A percentile compares a stretch with the other conserved stretches of the same genome.
These are phyloP conservation scores for Galeopsomyia nigrocyanea DNA, from an alignment of 2,888 invertebrate species.

Conservation along the genomic window DNA sequence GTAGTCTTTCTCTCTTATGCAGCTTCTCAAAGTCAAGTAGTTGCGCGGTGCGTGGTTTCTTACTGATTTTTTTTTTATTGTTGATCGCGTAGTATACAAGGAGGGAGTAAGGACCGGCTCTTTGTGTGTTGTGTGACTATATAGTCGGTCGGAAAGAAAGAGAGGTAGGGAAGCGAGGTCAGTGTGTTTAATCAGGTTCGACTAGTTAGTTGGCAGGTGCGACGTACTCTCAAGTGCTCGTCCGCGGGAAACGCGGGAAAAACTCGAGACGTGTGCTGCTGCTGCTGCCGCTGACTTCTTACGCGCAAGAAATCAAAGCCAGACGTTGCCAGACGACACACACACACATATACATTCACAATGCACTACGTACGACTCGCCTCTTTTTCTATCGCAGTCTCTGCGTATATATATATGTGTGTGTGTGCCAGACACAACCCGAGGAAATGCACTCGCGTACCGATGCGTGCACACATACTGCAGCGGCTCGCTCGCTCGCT, in stretches of 20 bases:
- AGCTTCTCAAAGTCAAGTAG: slow-evolving; percentile 30
- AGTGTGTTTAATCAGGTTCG: slow-evolving; percentile 67
- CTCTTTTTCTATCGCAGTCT: too few species aligned
- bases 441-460: neutral
- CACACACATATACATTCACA: too few species aligned
- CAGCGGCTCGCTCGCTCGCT: neutral
- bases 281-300: slow-evolving; percentile 1
- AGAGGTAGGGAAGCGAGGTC: slow-evolving; percentile 44
- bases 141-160: neutral
- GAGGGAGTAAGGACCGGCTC: neutral
- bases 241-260: slow-evolving; percentile 45
- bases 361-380: too few species aligned
- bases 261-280: neutral
- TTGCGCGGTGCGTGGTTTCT: slow-evolving; percentile 8
- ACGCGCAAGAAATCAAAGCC: slow-evolving; percentile 54
- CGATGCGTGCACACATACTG: neutral
- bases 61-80: slow-evolving; percentile 21
- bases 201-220: slow-evolving; percentile 68
- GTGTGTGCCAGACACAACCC: slow-evolving; percentile 12
- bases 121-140: too few species aligned
- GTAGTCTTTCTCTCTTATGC: neutral
- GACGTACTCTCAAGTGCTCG: slow-evolving; percentile 52
- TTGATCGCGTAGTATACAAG: neutral
- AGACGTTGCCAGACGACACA: slow-evolving; percentile 26
- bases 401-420: too few species aligned